Percentiles rank a stretch among this genome's conserved stretches.
phyloP scores from a whole-genome alignment of 2,797 vertebrate species.

The Harpagifer antarcticus region DNA sequence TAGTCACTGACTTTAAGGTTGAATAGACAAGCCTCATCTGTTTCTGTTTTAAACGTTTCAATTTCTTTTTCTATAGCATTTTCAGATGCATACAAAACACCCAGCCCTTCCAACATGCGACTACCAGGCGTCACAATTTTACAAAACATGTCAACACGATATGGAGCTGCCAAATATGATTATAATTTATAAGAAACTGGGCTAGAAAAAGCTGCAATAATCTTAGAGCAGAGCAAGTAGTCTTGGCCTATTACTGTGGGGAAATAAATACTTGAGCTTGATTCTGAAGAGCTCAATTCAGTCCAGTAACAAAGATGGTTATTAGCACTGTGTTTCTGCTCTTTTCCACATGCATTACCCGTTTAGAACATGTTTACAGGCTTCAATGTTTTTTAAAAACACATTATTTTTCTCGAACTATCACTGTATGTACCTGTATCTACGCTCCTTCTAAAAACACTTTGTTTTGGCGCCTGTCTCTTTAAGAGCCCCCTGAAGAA shows the following conservation, averaged over 20 bases:
- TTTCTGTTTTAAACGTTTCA: not conserved
- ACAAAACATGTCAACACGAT: not conserved
- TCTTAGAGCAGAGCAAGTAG: not conserved
- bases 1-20: not conserved
- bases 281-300: not conserved
- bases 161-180: not conserved
- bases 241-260: not conserved
- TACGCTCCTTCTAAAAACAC: no score
- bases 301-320: not conserved
- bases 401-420: no score
- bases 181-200: not conserved
- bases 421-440: no score
- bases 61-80: not conserved
- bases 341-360: no score
- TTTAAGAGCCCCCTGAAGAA: no score
- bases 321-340: not conserved
- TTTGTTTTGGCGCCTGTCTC: no score
- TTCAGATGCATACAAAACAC: not conserved
- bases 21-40: not conserved
- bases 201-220: not conserved
- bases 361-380: no score
- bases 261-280: conserved; percentile 1
- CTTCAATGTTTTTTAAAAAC: no score
- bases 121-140: not conserved
- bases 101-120: not conserved